A percentile compares a stretch with the other conserved stretches of the same genome.
Evolutionary conservation across 2,797 vertebrate species (phyloP).

Genomic region (Streptopelia turtur): DNA sequence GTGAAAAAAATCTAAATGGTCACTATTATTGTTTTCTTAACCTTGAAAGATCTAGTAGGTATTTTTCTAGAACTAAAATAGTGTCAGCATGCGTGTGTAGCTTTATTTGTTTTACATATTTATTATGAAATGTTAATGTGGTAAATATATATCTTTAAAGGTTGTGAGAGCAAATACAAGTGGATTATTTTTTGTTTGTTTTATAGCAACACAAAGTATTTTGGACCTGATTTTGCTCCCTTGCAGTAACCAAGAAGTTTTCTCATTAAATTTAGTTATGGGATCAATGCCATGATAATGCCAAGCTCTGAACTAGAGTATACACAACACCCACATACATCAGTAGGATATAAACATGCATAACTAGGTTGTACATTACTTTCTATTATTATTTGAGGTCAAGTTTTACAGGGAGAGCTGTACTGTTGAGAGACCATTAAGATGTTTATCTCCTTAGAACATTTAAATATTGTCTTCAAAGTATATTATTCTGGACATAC

Average conservation of each 20-base stretch:
- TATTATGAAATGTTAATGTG: not conserved
- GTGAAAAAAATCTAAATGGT: not conserved
- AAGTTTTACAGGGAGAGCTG: slow-evolving; percentile 24
- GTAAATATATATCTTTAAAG: not conserved
- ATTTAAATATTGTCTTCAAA: slow-evolving; percentile 26
- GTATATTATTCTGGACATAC: slow-evolving; percentile 11
- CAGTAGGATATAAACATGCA: not conserved
- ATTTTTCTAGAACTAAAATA: not conserved
- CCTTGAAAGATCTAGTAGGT: not conserved
- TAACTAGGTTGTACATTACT: slow-evolving; percentile 18
- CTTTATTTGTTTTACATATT: not conserved
- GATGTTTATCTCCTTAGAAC: slow-evolving; percentile 50
- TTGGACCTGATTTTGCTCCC: not conserved
- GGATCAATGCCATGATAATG: not conserved
- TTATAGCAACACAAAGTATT: not conserved
- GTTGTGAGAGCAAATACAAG: not conserved
- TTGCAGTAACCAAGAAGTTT: not conserved
- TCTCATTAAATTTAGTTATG: not conserved
- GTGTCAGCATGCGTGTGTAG: not conserved
- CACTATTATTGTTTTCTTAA: slow-evolving; percentile 19
- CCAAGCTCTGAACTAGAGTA: not conserved
- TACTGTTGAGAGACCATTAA: slow-evolving; percentile 16
- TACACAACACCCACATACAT: not conserved
- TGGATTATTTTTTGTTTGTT: not conserved
- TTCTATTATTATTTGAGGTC: slow-evolving; percentile 52